phyloP scores from a whole-genome alignment of 2,888 invertebrate species.

The Tenodera sinensis region DNA sequence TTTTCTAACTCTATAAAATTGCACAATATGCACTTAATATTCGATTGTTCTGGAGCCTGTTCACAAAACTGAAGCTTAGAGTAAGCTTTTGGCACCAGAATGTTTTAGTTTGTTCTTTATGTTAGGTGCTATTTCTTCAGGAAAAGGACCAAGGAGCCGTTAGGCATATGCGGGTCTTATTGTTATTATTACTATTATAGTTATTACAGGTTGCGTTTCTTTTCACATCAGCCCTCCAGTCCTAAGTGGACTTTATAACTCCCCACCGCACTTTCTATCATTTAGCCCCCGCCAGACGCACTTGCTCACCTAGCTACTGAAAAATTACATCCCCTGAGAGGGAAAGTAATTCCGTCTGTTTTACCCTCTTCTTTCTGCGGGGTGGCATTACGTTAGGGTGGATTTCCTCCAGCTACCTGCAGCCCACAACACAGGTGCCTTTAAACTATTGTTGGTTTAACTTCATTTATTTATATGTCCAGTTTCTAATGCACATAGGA shows the following conservation, averaged over 20 bases:
- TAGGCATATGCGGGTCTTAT: neutral
- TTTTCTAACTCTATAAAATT: no score
- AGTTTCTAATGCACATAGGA: neutral
- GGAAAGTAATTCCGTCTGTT: neutral
- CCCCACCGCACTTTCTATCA: constrained; percentile 10
- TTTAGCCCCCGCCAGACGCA: neutral
- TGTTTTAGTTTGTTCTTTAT: neutral
- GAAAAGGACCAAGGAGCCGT: neutral
- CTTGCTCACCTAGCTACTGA: neutral
- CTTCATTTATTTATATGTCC: neutral
- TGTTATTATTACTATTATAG: neutral
- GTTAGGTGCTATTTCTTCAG: neutral
- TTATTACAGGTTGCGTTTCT: neutral
- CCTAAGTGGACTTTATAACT: constrained; percentile 10
- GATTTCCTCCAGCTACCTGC: neutral
- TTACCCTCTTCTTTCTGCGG: neutral
- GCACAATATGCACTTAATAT: no score
- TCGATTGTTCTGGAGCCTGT: no score
- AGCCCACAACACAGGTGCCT: neutral
- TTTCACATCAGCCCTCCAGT: neutral
- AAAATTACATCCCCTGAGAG: neutral
- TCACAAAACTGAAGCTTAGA: no score
- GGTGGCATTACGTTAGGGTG: neutral
- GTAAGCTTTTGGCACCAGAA: neutral
- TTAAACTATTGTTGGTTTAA: neutral